phyloP scores from a whole-genome alignment of 2,888 invertebrate genomes.

The Lapara coniferarum region DNA sequence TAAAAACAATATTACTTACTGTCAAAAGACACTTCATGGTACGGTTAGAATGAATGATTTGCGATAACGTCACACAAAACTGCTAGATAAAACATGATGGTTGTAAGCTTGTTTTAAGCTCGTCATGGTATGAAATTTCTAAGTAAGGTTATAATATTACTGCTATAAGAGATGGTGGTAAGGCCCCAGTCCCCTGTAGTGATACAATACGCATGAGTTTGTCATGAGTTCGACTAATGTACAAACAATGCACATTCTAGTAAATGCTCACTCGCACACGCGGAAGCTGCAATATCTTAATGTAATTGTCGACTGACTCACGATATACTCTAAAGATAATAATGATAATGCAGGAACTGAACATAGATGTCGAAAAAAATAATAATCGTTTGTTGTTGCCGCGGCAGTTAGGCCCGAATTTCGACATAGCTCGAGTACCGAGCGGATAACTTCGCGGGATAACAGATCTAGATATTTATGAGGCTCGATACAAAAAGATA shows the following conservation, averaged over 20 bases:
- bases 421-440: not conserved
- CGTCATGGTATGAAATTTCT: too few species aligned
- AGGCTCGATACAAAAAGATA: too few species aligned
- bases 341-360: slow-evolving; percentile 17
- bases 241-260: not conserved
- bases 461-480: not conserved
- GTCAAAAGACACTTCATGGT: too few species aligned
- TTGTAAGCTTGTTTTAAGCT: too few species aligned
- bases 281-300: slow-evolving; percentile 4
- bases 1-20: too few species aligned
- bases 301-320: slow-evolving; percentile 2
- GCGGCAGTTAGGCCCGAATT: not conserved
- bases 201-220: not conserved
- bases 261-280: not conserved
- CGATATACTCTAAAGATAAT: slow-evolving; percentile 2
- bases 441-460: not conserved
- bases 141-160: too few species aligned
- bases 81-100: too few species aligned
- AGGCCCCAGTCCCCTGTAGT: too few species aligned
- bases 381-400: not conserved
- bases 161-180: too few species aligned
- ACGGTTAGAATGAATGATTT: too few species aligned
- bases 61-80: too few species aligned
- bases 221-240: not conserved
- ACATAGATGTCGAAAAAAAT: not conserved